Conservation (phyloP, 2,888 invertebrate species). For the Miltochrista miniata region DNA sequence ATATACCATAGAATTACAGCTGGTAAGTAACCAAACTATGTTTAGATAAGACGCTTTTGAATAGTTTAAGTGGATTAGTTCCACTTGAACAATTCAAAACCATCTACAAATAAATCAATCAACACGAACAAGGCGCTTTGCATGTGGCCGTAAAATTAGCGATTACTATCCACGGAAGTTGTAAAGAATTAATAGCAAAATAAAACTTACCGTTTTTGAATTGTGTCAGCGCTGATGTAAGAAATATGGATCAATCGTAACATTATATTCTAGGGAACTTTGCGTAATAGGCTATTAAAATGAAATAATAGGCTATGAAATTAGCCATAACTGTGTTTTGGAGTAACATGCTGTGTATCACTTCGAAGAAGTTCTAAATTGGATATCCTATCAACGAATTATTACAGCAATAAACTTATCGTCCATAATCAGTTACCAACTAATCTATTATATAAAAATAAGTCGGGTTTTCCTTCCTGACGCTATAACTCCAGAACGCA, state of each 20-base stretch:
- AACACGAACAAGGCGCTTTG: slow-evolving; percentile 4
- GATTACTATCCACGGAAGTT: slow-evolving; percentile 9
- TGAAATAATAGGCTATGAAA: slow-evolving; percentile 4
- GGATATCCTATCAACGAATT: neutral
- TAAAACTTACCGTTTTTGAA: slow-evolving; percentile 7
- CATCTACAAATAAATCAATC: slow-evolving; percentile 11
- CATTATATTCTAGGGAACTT: neutral
- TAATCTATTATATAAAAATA: too few species aligned
- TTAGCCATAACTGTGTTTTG: slow-evolving; percentile 2
- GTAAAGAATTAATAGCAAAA: slow-evolving; percentile 6
- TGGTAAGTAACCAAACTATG: neutral
- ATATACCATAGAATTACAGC: neutral
- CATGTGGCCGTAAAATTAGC: slow-evolving; percentile 12
- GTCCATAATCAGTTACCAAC: too few species aligned
- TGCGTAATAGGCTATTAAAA: slow-evolving; percentile 5
- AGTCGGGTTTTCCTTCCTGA: too few species aligned
- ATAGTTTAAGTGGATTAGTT: slow-evolving; percentile 1
- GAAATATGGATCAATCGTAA: slow-evolving; percentile 1
- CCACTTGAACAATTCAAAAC: neutral
- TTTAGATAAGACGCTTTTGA: slow-evolving; percentile 2
- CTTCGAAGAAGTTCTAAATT: slow-evolving; percentile 1
- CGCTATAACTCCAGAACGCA: too few species aligned
- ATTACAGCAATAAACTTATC: too few species aligned
- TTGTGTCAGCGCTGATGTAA: slow-evolving; percentile 7
- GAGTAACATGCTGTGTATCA: neutral